Evolutionary conservation across 1,140 invertebrate species (phyloP), one percentile per base, ranked within the genome.

Genomic region (Eurosta solidaginis): DNA sequence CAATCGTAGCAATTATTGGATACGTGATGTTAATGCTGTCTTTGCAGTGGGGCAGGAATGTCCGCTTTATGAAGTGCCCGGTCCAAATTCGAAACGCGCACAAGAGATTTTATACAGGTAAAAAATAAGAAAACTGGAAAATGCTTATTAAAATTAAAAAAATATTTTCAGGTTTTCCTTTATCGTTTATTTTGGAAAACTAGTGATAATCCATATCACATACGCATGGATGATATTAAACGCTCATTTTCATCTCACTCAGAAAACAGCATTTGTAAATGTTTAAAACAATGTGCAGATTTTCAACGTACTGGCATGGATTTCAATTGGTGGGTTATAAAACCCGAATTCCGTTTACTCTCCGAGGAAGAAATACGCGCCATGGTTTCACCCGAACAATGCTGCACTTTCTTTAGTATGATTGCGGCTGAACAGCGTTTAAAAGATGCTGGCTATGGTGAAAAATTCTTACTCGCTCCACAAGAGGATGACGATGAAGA

Each of bases 161-260:
- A 89, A 78, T 82, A 75, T 0, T 1, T 50, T n/a, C 17, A 96
- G 94, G n/a, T n/a, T n/a, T n/a, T n/a, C n/a, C n/a, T n/a, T n/a
- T n/a, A n/a, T n/a, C n/a, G n/a, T n/a, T n/a, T 99, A 54, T 99
- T 99, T 89, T 99, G 97, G 97, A 97, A 96, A 84, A 98, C 96
- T 81, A 90, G 91, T 63, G 96, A 99, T 87, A 93, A 92, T 79
- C 97, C 97, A 0, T 89, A 94, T 17, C 90, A 96, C 81, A 98
- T 99, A 44, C 96, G 96, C 88, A 99, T 99, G 98, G 98, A 99
- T 83, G 98, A 99, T 85, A 98, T 99, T 40, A 98, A 98, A 88
- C 93, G 93, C 85, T 97, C 97, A 0, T 99, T 99, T 88, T 97
- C 97, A 0, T 95, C 95, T 3, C 97, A 99, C 87, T 98, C 97